Evolutionary conservation across 1,140 invertebrate species (phyloP), one percentile per base, ranked within the genome.

Genomic region (Drosophila setifemur): DNA sequence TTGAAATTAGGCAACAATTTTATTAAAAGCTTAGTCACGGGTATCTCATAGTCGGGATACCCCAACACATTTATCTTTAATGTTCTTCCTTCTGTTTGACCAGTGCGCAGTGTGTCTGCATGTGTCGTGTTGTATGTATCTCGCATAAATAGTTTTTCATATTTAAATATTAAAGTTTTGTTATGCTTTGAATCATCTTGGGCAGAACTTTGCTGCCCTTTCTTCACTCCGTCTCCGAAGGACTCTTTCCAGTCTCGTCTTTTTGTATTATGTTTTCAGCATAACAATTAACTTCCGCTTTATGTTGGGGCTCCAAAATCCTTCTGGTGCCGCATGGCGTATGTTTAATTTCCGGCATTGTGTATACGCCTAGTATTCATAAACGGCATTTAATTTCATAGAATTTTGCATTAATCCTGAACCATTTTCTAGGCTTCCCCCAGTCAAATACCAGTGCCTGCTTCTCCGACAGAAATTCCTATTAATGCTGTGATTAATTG

Each of bases 271-370:
- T 74, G 66, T 73, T 82, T 83, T 71, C 54, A 52, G 73, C 61
- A 83, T 73, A 68, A 73, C 58, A 85, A 83, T 70, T 73, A 73
- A 57, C 79, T 78, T 83, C 78, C 78, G 78, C 66, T 53, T 72
- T 70, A 53, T 69, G 49, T 42, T 60, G 31, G 52, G 29, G 42
- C 26, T 33, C 18, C 18, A 44, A 37, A 45, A 45, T 52, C 49
- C 45, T 52, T 66, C 29, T 52, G 43, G 28, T 67, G 63, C 58
- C 67, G 45, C 44, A 71, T 78, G 58, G 79, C 70, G 79, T 83
- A 83, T 83, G 79, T 79, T 85, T 83, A 83, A 83, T 83, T 83
- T 83, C 79, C 78, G 78, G 70, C 58, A 74, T 79, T 85, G 73
- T 60, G 70, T 66, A 85, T 78, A 85, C 64, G 58, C 67, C 68